A percentile compares a stretch with the other conserved stretches of the same genome.
Evolutionary conservation across 1,140 invertebrate species (phyloP).

Genomic region (Lasaia peninsularis): DNA sequence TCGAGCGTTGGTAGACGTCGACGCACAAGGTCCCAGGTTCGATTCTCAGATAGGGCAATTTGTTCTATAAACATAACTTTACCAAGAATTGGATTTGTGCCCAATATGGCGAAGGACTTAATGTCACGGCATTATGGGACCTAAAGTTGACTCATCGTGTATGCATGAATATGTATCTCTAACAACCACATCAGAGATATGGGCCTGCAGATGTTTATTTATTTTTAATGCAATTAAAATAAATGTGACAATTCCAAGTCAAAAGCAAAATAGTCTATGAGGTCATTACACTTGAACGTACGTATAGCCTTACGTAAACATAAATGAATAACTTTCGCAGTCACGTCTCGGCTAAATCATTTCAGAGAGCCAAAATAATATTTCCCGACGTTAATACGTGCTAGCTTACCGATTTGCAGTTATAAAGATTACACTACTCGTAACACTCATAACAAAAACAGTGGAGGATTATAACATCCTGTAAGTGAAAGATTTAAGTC

Average conservation of each 20-base stretch:
- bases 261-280: neutral
- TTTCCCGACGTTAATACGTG: slow-evolving; percentile 2
- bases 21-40: too few species aligned
- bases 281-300: neutral
- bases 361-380: neutral
- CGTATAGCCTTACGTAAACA: neutral
- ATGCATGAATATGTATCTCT: too few species aligned
- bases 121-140: too few species aligned
- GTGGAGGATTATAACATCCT: slow-evolving; percentile 1
- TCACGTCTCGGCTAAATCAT: slow-evolving; percentile 3
- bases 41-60: too few species aligned
- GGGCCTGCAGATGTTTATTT: too few species aligned
- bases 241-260: neutral
- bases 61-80: too few species aligned
- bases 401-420: neutral
- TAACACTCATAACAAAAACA: neutral
- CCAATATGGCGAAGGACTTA: too few species aligned
- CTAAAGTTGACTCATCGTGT: too few species aligned
- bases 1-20: neutral
- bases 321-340: neutral
- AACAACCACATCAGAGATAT: too few species aligned
- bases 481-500: neutral
- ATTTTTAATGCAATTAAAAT: too few species aligned
- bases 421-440: neutral
- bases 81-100: too few species aligned